These are phyloP conservation scores for Leptosomus discolor DNA, from an alignment of 2,113 vertebrate genomes.

Conservation along the genomic window DNA sequence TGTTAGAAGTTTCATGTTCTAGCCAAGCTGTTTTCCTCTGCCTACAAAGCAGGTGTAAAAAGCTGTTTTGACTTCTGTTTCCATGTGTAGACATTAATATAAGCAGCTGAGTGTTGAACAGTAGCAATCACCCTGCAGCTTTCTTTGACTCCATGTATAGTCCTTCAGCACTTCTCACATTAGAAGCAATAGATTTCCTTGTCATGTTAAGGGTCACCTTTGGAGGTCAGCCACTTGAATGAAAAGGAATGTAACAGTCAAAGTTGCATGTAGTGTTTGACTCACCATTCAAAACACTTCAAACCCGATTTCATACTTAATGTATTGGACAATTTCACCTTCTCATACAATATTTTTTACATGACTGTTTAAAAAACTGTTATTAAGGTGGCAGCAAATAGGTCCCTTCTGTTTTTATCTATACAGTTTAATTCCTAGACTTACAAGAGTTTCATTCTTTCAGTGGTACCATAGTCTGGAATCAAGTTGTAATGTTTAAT, in stretches of 20 bases:
- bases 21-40: not conserved
- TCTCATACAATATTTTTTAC: not conserved
- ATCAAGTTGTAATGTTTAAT: not conserved
- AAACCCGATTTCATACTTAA: not conserved
- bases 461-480: not conserved
- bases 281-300: not conserved
- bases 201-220: not conserved
- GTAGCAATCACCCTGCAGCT: not conserved
- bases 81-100: not conserved
- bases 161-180: not conserved
- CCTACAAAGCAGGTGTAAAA: not conserved
- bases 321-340: not conserved
- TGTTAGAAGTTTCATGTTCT: not conserved
- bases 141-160: not conserved
- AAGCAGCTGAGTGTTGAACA: not conserved
- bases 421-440: not conserved
- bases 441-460: not conserved
- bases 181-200: not conserved
- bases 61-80: not conserved
- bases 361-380: fast-evolving
- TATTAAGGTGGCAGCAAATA: not conserved
- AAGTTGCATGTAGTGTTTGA: not conserved
- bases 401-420: not conserved
- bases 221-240: not conserved
- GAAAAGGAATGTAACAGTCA: conserved; percentile 1